Percentiles rank a stretch among this genome's conserved stretches.
Conservation (phyloP, 2,113 vertebrate species). For the Phyllostomus discolor region DNA sequence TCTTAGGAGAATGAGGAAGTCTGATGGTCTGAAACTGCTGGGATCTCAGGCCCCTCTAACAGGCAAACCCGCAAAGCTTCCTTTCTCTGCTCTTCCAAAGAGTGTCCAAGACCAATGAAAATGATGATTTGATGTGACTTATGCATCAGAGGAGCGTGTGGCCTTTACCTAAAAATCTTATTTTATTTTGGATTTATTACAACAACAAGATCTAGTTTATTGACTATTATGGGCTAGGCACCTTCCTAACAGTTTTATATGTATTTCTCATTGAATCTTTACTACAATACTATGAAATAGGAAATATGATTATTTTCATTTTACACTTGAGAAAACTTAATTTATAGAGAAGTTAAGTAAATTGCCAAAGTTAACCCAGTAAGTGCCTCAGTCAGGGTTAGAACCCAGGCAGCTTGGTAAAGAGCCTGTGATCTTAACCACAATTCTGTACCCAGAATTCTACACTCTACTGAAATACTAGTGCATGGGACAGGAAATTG, state of each 20-base stretch:
- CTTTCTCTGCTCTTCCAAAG: not conserved
- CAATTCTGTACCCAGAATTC: not conserved
- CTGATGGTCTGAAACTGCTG: not conserved
- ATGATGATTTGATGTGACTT: not conserved
- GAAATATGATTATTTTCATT: conserved; percentile 2
- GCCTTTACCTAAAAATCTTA: not conserved
- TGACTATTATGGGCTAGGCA: not conserved
- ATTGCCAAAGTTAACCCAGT: not conserved
- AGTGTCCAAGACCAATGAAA: not conserved
- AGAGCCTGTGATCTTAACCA: not conserved
- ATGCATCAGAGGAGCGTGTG: not conserved
- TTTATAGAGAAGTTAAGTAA: not conserved
- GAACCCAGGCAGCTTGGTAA: not conserved
- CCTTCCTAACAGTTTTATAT: not conserved
- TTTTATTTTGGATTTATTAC: not conserved
- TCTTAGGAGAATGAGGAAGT: not conserved
- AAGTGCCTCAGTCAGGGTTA: not conserved
- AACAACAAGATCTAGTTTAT: not conserved
- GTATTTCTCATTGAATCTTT: not conserved
- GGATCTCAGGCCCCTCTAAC: not conserved
- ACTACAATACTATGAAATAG: not conserved
- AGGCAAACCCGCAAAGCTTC: not conserved
- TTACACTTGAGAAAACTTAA: not conserved
- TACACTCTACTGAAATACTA: not conserved
- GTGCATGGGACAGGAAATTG: not conserved